Conservation (phyloP, 2,113 vertebrate genomes). For the Ptilonorhynchus violaceus region DNA sequence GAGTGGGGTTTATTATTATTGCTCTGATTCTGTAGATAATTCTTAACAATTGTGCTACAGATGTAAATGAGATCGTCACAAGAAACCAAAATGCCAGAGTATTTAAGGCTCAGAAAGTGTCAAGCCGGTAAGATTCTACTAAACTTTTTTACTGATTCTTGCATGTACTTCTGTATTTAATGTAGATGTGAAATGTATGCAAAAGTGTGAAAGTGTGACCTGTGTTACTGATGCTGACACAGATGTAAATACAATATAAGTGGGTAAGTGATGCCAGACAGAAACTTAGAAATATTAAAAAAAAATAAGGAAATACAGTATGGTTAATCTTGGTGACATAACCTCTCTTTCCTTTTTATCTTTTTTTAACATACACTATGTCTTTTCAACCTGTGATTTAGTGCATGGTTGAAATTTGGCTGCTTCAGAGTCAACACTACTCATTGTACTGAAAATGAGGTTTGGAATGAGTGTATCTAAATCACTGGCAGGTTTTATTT, state of each 20-base stretch:
- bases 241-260: background rate
- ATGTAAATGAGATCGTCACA: conserved; percentile 83
- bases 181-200: background rate
- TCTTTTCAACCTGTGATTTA: background rate
- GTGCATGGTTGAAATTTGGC: background rate
- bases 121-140: conserved; percentile 82
- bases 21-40: background rate
- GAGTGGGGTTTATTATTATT: background rate
- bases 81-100: conserved; percentile 77
- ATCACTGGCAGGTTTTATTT: background rate
- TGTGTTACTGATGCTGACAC: background rate
- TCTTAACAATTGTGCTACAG: conserved; percentile 82
- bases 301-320: background rate
- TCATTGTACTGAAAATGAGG: background rate
- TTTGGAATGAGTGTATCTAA: background rate
- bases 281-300: background rate
- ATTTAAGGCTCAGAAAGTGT: conserved; percentile 82
- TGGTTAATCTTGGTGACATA: background rate
- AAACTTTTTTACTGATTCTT: background rate
- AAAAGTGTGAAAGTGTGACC: background rate
- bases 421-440: background rate
- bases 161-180: background rate
- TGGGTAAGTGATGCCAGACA: background rate
- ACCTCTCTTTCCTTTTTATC: background rate
- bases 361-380: background rate